Base-by-base conservation (phyloP, 2,113 vertebrate genomes). In the Datnioides undecimradiatus region DNA sequence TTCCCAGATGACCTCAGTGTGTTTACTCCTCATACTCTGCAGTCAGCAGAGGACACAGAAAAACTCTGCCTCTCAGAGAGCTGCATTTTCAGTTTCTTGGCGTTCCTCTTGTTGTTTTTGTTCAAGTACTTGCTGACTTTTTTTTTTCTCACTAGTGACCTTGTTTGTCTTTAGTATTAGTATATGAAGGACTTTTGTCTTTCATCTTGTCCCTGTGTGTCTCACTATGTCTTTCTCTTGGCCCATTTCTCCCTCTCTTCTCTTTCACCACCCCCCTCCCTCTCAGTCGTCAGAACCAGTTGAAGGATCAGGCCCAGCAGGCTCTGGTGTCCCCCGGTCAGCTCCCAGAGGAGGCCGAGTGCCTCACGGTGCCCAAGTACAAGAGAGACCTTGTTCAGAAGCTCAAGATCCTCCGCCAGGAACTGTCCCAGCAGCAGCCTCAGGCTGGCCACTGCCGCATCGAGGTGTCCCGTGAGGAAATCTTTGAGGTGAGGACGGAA, bases 371-470 rank as follows among this genome's bases (percentile, higher is more conserved):
- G 84, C 98, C 98, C 2, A 95, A 97, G 65, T 99, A 99, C 88
- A 99, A 99, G 92, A 92, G 98, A 34, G 98, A 99, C 90, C 95
- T 99, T 7, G 98, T 99, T 69, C 98, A 99, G 94, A 99, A 99
- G 75, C 96, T 99, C 0, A 99, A 99, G 94, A 97, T 97, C 93
- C 94, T 99, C 77, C 89, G 98, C 16, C 98, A 99, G 84, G 98
- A 99, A 72, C 95, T 99, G 77, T 99, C 97, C 58, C 96, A 98
- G 87, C 98, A 99, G 85, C 98, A 99, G 93, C 98, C 98, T 27
- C 98, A 99, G 91, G 98, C 98, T 0, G 98, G 98, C 52, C 98
- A 99, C 74, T 99, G 98, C 86, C 97, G 98, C 33, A 97, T 99
- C 27, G 98, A 99, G 87, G 98, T 99, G 86, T 99, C 97, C 80